Evolutionary conservation across 2,113 vertebrate species (phyloP), one percentile per base, ranked within the genome.

Genomic region (Propithecus coquereli): DNA sequence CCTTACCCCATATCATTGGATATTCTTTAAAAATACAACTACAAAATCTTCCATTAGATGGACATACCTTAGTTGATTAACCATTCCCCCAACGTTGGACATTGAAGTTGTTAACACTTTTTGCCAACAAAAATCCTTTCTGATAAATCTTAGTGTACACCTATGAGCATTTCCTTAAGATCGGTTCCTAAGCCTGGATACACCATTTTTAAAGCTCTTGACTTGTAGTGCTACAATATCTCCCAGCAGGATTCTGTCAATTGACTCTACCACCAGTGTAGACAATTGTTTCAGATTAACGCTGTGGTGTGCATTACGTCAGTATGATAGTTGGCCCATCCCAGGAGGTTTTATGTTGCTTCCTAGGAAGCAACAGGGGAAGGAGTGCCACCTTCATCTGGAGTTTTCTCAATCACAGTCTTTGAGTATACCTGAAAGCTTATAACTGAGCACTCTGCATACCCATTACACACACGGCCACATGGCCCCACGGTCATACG

Each of bases 371-470:
- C 5, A 52, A 43, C 17, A 70, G 73, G 43, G 23, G 1, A 79
- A 80, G n/a, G 54, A 84, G 6, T 50, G 32, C 7, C 37, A 91
- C 66, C 54, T 83, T 80, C 70, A 71, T 37, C n/a, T 94, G 40
- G 54, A 52, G 66, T 83, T 95, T 96, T 96, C 65, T 94, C 40
- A 79, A 27, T 80, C 79, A 82, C 2, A 30, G 30, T 89, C 54
- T 93, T 86, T 89, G 40, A 90, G 13, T 83, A 61, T 87, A 65
- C 14, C 50, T 66, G 43, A 83, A 95, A 91, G 23, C 40, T 97
- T 87, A 57, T 93, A 87, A 68, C 47, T 87, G 91, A 87, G 94
- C 91, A 81, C 25, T 61, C 17, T 87, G 70, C 81, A 65, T n/a
- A 89, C 63, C 14, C 23, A 63, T 87, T 54, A 52, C 8, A 57